Conservation (phyloP, 2,888 invertebrate genomes). For the Napeogenes sylphis region DNA sequence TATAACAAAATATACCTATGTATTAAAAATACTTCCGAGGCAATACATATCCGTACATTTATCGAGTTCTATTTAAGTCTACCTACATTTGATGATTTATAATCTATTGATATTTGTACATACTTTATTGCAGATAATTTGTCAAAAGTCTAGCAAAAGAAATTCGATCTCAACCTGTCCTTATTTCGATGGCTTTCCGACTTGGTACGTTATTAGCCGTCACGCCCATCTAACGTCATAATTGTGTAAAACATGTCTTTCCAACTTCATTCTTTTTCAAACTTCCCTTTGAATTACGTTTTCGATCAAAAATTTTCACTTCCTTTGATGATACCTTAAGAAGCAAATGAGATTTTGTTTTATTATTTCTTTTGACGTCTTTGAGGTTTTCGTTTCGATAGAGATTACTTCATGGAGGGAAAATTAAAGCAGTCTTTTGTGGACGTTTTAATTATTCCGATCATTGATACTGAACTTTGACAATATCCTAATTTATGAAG, state of each 20-base stretch:
- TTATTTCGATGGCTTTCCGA: conserved; percentile 24
- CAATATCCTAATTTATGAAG: conserved; percentile 1
- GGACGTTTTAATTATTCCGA: conserved; percentile 28
- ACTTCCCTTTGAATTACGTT: conserved; percentile 63
- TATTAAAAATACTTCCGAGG: background rate
- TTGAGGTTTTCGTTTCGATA: conserved; percentile 40
- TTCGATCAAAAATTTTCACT: conserved; percentile 62
- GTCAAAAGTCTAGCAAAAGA: background rate
- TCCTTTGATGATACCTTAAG: conserved; percentile 55
- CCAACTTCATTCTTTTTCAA: conserved; percentile 53
- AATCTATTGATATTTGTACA: too few relatives aligned
- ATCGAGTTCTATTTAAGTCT: too few relatives aligned
- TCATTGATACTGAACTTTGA: conserved; percentile 1
- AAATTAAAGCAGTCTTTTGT: conserved; percentile 32
- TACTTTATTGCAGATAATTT: too few relatives aligned
- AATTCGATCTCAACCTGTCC: conserved; percentile 19
- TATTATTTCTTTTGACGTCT: conserved; percentile 59
- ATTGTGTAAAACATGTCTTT: conserved; percentile 57
- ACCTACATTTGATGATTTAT: too few relatives aligned
- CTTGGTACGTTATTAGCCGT: conserved; percentile 45
- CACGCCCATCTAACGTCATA: conserved; percentile 65
- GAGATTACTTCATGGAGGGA: conserved; percentile 32
- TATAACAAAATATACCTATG: conserved; percentile 26
- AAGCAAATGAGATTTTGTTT: conserved; percentile 63
- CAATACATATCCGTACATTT: too few relatives aligned